phyloP scores from a whole-genome alignment of 2,888 invertebrate genomes.

The Pseudococcus longispinus region DNA sequence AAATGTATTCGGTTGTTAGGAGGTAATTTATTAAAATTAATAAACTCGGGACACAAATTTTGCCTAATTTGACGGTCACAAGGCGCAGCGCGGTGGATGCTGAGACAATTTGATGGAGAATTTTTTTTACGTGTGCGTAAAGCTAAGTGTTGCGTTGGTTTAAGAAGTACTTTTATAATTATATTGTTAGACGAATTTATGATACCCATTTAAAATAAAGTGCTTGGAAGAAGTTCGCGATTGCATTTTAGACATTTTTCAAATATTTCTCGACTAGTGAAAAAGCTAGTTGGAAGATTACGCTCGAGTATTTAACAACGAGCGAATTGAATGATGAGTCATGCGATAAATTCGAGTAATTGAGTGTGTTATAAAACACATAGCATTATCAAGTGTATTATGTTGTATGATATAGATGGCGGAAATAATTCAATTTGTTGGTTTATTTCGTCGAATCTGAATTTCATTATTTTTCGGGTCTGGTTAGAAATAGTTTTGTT shows the following conservation, averaged over 20 bases:
- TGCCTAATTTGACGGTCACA: constrained; percentile 10
- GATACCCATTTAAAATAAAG: background rate
- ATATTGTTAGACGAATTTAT: background rate
- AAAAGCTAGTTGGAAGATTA: background rate
- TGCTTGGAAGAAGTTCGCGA: background rate
- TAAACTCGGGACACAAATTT: background rate
- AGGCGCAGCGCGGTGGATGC: background rate
- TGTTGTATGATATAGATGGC: background rate
- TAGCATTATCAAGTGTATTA: background rate
- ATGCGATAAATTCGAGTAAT: background rate
- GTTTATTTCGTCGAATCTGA: background rate
- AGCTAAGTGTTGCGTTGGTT: background rate
- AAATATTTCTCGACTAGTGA: background rate
- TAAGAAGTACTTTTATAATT: background rate
- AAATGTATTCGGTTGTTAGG: background rate
- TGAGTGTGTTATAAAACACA: background rate
- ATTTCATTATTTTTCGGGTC: background rate
- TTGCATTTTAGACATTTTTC: background rate
- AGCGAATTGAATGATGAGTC: background rate
- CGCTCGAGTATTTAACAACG: background rate
- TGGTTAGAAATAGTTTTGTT: too few relatives aligned
- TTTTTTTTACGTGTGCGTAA: background rate
- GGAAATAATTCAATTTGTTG: background rate
- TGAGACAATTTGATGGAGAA: background rate
- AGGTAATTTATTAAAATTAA: constrained; percentile 12